Evolutionary conservation across 2,888 invertebrate genomes (phyloP).

Genomic region (Agonopterix subpropinquella): DNA sequence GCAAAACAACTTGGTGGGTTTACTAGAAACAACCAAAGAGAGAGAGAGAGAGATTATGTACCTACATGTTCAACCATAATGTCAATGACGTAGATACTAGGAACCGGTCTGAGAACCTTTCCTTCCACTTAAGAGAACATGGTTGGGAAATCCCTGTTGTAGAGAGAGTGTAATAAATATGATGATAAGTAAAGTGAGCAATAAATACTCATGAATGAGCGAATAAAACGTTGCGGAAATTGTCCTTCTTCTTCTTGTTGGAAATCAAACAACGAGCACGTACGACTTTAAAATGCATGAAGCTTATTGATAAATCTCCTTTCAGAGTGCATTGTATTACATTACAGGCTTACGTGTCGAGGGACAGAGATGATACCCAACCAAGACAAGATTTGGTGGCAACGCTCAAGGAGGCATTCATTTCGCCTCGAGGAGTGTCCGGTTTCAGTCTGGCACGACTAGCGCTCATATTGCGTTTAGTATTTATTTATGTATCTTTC

Average conservation of each 20-base stretch:
- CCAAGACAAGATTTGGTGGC: conserved; percentile 55
- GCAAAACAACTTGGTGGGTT: no score
- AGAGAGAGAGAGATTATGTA: no score
- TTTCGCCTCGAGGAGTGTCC: conserved; percentile 67
- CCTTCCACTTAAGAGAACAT: conserved; percentile 33
- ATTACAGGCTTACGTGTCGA: not conserved
- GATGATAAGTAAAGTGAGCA: not conserved
- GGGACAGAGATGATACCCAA: conserved; percentile 13
- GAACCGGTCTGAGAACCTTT: conserved; percentile 47
- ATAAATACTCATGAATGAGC: not conserved
- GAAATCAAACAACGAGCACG: not conserved
- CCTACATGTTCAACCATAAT: conserved; percentile 22
- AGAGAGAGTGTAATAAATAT: conserved; percentile 20
- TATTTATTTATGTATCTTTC: conserved; percentile 71
- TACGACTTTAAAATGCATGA: not conserved
- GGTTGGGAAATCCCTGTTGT: conserved; percentile 46
- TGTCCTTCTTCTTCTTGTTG: not conserved
- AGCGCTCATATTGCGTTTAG: conserved; percentile 61
- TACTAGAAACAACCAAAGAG: no score
- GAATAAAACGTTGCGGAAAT: not conserved
- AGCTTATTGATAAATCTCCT: not conserved
- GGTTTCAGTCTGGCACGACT: conserved; percentile 71
- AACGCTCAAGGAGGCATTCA: conserved; percentile 64
- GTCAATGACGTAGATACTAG: conserved; percentile 33
- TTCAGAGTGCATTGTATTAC: not conserved